Evolutionary conservation across 2,888 invertebrate species (phyloP), one percentile per base, ranked within the genome.

Genomic region (Xestia sexstrigata): DNA sequence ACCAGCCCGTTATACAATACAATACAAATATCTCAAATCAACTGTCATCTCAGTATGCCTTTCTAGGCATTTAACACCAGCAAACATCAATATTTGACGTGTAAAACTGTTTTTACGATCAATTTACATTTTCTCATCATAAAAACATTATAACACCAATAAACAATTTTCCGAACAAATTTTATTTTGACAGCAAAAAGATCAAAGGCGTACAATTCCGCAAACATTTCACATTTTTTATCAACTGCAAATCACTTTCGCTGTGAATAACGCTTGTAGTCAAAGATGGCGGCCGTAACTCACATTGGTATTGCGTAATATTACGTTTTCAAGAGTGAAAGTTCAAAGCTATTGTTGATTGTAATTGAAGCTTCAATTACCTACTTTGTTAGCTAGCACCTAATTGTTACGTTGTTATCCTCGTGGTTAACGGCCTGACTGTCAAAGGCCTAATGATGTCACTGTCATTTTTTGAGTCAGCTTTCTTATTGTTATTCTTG

Each of bases 261-360:
- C 84, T 77, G 68, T 26, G 74, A 74, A 79, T 76, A 35, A 69
- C 86, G 70, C 47, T 60, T 17, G 13, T 26, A 17, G 63, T 58
- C 23, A 60, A 35, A 73, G 70, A 83, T 76, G 74, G 73, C 17
- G 74, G 52, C 85, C 72, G 82, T 82, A 82, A 74, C 74, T 85
- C 85, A 82, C 82, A 82, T 71, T 9, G 70, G 17, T 1, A 60
- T 83, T 83, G 45, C 78, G 71, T 85, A 74, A 83, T 62, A 74
- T 77, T 82, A 85, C 83, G 73, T 82, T 85, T 83, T 74, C 72
- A 42, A 72, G 66, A 83, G 83, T 70, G 83, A 83, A 83, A 83
- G 83, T 85, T 62, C 26, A 26, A 17, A 52, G 52, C 83, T 82
- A 83, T 83, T 83, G 83, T 83, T 74, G 35, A 78, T 82, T 69